These are phyloP conservation scores for Trogon surrucura DNA, from an alignment of 2,113 vertebrate genomes.

Conservation along the genomic window DNA sequence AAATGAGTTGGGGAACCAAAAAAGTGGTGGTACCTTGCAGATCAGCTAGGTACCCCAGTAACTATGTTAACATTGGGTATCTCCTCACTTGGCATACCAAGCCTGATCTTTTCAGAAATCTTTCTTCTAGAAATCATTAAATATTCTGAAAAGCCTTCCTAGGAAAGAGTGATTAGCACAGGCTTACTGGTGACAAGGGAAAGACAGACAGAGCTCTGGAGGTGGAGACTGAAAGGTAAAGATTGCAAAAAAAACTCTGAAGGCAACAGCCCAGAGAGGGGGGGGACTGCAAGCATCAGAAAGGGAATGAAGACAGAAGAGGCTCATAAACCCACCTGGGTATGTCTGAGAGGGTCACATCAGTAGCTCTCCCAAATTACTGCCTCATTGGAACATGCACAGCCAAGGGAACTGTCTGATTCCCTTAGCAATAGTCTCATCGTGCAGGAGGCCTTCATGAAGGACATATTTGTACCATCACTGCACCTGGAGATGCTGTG, in stretches of 20 bases:
- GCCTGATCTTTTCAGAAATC: conserved; percentile 24
- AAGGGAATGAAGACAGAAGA: not conserved
- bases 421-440: not conserved
- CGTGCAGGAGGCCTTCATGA: not conserved
- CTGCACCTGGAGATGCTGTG: rapidly evolving
- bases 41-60: not conserved
- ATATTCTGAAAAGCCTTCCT: conserved; percentile 33
- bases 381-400: not conserved
- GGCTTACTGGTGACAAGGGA: conserved; percentile 26
- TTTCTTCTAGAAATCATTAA: conserved; percentile 15
- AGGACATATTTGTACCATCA: not conserved
- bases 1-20: not conserved
- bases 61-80: not conserved
- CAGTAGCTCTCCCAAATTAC: not conserved
- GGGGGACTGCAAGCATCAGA: not conserved
- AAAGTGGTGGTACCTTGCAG: not conserved
- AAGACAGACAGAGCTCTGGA: conserved; percentile 25
- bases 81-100: not conserved
- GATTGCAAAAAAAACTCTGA: not conserved
- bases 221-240: conserved; percentile 26
- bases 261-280: not conserved
- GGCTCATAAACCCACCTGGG: not conserved
- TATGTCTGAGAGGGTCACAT: not conserved
- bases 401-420: not conserved
- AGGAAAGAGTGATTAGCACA: conserved; percentile 36